These are phyloP conservation scores for Acrocephalus scirpaceus DNA, from an alignment of 2,797 vertebrate species.

Conservation along the genomic window DNA sequence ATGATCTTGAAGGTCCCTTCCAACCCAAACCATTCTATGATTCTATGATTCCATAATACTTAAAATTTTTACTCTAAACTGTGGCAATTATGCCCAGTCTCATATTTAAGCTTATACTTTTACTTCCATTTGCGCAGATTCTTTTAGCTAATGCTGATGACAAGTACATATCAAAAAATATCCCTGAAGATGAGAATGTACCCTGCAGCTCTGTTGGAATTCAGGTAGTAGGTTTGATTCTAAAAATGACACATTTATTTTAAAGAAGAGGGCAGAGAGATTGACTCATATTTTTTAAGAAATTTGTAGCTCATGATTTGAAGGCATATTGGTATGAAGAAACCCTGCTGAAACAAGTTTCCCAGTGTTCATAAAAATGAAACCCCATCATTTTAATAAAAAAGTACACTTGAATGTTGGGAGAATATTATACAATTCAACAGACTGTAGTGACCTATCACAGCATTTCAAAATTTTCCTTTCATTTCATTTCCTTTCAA, in stretches of 20 bases:
- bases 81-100: neutral
- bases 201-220: neutral
- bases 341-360: neutral
- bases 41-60: neutral
- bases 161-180: neutral
- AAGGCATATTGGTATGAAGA: neutral
- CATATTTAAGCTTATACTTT: neutral
- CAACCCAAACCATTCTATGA: neutral
- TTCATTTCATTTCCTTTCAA: too few species aligned
- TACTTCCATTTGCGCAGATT: neutral
- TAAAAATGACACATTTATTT: neutral
- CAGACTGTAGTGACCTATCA: neutral
- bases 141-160: neutral
- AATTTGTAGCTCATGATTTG: neutral
- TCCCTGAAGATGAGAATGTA: neutral
- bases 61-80: neutral
- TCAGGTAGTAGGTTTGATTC: neutral
- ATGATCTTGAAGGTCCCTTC: neutral
- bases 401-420: neutral
- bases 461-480: neutral
- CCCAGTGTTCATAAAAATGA: neutral
- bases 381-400: neutral
- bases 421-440: neutral
- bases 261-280: neutral
- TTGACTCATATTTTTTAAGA: neutral